Conservation (phyloP, 2,797 vertebrate genomes). For the Spinus pinus region DNA sequence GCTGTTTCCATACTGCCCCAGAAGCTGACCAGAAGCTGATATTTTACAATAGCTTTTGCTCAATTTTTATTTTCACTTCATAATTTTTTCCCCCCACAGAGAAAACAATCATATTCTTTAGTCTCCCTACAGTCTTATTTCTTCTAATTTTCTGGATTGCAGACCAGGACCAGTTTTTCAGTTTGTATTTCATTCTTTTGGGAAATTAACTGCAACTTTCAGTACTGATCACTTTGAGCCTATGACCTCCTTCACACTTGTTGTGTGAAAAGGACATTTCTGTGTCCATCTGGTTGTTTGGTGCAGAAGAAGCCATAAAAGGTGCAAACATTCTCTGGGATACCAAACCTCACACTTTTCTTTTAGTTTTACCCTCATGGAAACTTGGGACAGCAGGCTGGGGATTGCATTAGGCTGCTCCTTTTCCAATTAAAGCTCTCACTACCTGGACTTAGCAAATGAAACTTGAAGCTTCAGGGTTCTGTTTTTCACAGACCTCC, state of each 20-base stretch:
- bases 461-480: background rate
- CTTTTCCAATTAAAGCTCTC: background rate
- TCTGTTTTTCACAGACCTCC: background rate
- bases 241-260: background rate
- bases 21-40: background rate
- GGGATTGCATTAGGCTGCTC: background rate
- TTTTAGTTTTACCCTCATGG: background rate
- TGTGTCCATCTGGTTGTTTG: background rate
- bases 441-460: background rate
- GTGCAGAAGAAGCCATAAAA: background rate
- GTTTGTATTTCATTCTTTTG: background rate
- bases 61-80: background rate
- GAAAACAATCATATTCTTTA: background rate
- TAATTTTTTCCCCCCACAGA: accelerated
- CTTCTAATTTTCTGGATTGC: background rate
- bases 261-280: background rate
- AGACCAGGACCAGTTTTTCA: background rate
- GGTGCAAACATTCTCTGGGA: background rate
- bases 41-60: background rate
- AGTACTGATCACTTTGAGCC: background rate
- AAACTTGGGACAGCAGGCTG: background rate
- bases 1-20: background rate
- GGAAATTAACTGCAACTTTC: background rate
- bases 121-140: background rate
- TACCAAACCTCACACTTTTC: background rate